These are phyloP conservation scores for Sinosuthora webbiana DNA, from an alignment of 2,113 vertebrate species.

Conservation along the genomic window DNA sequence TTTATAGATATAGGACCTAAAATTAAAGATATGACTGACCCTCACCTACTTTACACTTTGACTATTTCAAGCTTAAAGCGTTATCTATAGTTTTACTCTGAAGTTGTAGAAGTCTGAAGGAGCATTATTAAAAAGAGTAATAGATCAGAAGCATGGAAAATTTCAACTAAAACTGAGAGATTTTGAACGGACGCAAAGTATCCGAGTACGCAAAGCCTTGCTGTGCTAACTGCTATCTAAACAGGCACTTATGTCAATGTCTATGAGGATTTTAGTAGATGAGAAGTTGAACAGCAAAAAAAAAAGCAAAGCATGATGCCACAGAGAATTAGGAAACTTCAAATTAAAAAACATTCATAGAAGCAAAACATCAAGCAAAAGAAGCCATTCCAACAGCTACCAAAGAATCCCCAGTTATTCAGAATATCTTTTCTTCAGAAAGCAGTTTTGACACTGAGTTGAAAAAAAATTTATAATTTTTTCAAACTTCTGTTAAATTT, in stretches of 20 bases:
- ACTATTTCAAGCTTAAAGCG: not conserved
- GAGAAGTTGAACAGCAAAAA: slow-evolving; percentile 12
- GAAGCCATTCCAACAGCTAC: slow-evolving; percentile 35
- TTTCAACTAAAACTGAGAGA: not conserved
- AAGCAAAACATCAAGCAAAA: slow-evolving; percentile 60
- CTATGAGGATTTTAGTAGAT: slow-evolving; percentile 41
- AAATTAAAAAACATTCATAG: slow-evolving; percentile 10
- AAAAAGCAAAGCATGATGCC: not conserved
- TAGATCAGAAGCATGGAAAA: not conserved
- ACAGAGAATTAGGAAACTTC: slow-evolving; percentile 8
- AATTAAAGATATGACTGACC: not conserved
- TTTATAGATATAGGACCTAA: not conserved
- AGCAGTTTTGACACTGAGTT: not conserved
- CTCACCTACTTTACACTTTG: not conserved
- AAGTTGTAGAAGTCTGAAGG: not conserved
- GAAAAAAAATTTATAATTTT: not conserved
- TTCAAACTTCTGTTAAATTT: not conserved
- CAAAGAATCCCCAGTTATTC: slow-evolving; percentile 29
- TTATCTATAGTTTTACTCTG: not conserved
- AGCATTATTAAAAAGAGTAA: not conserved
- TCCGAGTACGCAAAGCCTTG: not conserved
- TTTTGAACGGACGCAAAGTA: not conserved
- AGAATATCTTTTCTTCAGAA: slow-evolving; percentile 37
- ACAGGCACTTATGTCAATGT: slow-evolving; percentile 30
- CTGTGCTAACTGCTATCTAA: slow-evolving; percentile 32